A percentile compares a stretch with the other conserved stretches of the same genome.
Evolutionary conservation across 2,888 invertebrate species (phyloP).

Genomic region (Anoncus sp.): DNA sequence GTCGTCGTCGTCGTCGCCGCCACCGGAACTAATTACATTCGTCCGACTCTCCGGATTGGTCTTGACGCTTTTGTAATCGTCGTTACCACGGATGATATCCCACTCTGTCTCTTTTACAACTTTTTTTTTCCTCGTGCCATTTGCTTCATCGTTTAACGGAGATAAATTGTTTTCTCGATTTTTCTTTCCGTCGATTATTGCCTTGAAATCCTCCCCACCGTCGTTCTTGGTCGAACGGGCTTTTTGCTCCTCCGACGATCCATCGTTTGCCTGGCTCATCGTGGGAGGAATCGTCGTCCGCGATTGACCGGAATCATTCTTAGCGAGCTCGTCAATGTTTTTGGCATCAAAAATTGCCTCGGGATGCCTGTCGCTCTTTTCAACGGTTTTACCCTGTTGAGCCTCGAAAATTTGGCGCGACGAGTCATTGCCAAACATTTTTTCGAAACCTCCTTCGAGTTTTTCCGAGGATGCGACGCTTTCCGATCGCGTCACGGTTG

Average conservation of each 20-base stretch:
- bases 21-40: conserved; percentile 61
- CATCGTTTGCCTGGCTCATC: no score
- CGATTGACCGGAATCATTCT: no score
- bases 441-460: no score
- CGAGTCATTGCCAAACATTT: no score
- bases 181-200: conserved; percentile 2
- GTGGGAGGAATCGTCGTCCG: no score
- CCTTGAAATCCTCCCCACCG: conserved; percentile 11
- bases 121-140: conserved; percentile 21
- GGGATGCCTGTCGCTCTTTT: no score
- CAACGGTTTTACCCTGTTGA: no score
- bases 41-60: conserved; percentile 55
- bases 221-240: no score
- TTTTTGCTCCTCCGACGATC: neutral
- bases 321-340: no score
- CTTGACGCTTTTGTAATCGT: conserved; percentile 28
- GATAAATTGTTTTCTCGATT: neutral
- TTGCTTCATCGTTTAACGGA: conserved; percentile 73
- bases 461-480: conserved; percentile 39
- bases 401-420: no score
- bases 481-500: conserved; percentile 32
- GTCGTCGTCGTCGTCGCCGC: neutral
- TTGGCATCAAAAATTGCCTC: no score
- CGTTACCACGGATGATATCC: conserved; percentile 50
- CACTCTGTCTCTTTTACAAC: conserved; percentile 7